phyloP scores from a whole-genome alignment of 2,113 vertebrate species.

The Ceyx cyanopectus region DNA sequence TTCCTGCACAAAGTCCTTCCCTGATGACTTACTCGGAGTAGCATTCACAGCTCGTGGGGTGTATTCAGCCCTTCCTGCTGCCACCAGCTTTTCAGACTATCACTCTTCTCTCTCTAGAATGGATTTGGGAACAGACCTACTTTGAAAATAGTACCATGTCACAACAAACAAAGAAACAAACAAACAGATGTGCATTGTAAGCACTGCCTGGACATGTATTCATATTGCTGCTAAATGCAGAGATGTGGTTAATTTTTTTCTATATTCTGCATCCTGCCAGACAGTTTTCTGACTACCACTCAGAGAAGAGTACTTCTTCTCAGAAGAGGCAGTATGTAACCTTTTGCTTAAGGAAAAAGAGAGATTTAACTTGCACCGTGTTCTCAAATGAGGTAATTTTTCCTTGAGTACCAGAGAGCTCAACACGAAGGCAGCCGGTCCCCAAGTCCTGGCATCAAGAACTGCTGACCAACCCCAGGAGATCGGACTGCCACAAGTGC shows the following conservation, averaged over 20 bases:
- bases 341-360: neutral
- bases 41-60: neutral
- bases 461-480: rapidly evolving
- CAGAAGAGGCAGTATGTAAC: neutral
- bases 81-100: neutral
- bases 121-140: neutral
- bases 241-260: neutral
- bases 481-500: neutral
- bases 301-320: neutral
- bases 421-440: rapidly evolving
- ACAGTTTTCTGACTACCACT: neutral
- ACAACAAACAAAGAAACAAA: neutral
- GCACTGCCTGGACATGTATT: neutral
- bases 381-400: neutral
- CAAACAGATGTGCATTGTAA: neutral
- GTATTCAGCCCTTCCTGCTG: neutral
- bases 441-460: neutral
- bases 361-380: neutral
- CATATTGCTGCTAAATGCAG: neutral
- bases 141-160: neutral
- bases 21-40: neutral
- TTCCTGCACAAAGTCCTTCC: neutral
- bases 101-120: neutral
- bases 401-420: neutral
- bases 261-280: neutral